A percentile compares a stretch with the other conserved stretches of the same genome.
phyloP scores from a whole-genome alignment of 2,797 vertebrate genomes.

The Salarias fasciatus region DNA sequence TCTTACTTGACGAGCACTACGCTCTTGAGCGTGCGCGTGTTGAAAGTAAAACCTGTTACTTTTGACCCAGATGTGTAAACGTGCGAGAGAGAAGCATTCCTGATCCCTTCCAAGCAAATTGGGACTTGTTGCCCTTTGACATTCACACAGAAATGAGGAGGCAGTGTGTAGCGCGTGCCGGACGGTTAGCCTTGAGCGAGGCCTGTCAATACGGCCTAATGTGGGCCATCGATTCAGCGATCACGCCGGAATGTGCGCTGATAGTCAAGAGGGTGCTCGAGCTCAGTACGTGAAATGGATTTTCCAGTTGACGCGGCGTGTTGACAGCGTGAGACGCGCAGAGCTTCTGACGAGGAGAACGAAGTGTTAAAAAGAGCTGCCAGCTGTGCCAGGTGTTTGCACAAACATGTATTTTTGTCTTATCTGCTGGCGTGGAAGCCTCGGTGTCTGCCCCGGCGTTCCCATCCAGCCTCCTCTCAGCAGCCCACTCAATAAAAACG shows the following conservation, averaged over 20 bases:
- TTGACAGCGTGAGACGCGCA: conserved; percentile 27
- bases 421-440: conserved; percentile 5
- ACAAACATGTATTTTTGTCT: background rate
- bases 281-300: conserved; percentile 49
- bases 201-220: conserved; percentile 55
- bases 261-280: conserved; percentile 14
- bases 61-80: conserved; percentile 18
- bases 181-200: conserved; percentile 53
- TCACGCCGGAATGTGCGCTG: conserved; percentile 5
- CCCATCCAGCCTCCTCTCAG: conserved; percentile 7
- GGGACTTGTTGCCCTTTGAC: conserved; percentile 26
- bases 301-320: conserved; percentile 44
- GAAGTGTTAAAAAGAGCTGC: conserved; percentile 17
- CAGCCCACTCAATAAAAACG: conserved; percentile 1
- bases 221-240: conserved; percentile 44
- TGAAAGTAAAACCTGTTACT: conserved; percentile 16
- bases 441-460: conserved; percentile 2
- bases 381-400: conserved; percentile 8
- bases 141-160: conserved; percentile 37
- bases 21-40: background rate
- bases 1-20: conserved; percentile 7
- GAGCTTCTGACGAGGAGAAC: conserved; percentile 44
- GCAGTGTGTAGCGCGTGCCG: background rate
- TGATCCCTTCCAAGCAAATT: conserved; percentile 40
- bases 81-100: conserved; percentile 18